These are phyloP conservation scores for Echinarachnius parma DNA, from an alignment of 53 echinoderm and acorn worm species.

Conservation along the genomic window DNA sequence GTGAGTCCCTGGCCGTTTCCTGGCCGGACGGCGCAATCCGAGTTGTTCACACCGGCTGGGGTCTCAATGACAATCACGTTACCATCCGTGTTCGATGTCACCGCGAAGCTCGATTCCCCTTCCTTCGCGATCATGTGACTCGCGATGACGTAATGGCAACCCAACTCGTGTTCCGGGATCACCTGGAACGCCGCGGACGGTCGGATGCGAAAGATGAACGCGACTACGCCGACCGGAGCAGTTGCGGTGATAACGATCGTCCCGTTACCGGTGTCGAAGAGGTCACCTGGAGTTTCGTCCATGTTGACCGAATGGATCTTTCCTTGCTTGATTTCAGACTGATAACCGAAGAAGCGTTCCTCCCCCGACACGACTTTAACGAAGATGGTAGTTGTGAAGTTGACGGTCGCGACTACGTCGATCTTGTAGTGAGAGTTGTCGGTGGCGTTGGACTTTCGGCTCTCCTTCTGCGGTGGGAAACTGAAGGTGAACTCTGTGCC, in stretches of 20 bases:
- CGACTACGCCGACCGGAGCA: not conserved
- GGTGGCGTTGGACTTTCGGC: too few relatives aligned
- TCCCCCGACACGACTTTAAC: too few relatives aligned
- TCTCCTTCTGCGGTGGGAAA: slow-evolving; percentile 7
- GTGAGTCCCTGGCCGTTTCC: too few relatives aligned
- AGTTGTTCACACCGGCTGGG: too few relatives aligned
- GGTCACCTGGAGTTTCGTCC: not conserved
- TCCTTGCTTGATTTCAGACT: too few relatives aligned
- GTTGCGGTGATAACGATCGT: slow-evolving; percentile 5
- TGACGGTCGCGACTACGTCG: too few relatives aligned
- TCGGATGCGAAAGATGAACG: not conserved
- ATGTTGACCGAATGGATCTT: not conserved
- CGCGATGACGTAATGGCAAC: slow-evolving; percentile 1
- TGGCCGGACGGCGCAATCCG: too few relatives aligned
- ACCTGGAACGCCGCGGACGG: slow-evolving; percentile 17
- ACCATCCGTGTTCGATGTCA: not conserved
- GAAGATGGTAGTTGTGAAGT: too few relatives aligned
- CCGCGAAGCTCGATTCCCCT: not conserved
- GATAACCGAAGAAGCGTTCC: too few relatives aligned
- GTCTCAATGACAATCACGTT: not conserved
- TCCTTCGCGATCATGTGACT: not conserved
- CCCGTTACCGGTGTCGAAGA: not conserved
- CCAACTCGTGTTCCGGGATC: not conserved
- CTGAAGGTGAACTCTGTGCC: slow-evolving; percentile 23
- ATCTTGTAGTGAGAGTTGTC: too few relatives aligned